Evolutionary conservation across 2,797 vertebrate species (phyloP).

Genomic region (Mycteria americana): DNA sequence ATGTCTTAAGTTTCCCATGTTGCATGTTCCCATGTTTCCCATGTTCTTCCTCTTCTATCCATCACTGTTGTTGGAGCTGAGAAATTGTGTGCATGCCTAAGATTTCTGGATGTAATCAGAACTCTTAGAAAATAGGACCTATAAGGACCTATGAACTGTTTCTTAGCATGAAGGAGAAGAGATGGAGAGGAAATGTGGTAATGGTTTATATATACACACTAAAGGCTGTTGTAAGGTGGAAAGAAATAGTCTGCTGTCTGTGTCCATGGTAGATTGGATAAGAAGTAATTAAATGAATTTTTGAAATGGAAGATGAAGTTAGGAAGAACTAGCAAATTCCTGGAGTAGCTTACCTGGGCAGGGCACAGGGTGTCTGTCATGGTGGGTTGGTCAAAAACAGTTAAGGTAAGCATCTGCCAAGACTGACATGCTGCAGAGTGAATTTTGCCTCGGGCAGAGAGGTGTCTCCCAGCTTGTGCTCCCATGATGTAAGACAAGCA

Average conservation of each 20-base stretch:
- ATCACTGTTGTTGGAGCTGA: not conserved
- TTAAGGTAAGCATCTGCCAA: not conserved
- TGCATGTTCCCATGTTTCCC: not conserved
- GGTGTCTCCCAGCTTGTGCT: not conserved
- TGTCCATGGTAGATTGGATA: not conserved
- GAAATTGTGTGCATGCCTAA: not conserved
- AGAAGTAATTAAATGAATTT: not conserved
- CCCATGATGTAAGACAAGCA: not conserved
- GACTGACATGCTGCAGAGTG: not conserved
- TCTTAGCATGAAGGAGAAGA: not conserved
- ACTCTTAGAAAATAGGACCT: not conserved
- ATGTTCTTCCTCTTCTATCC: not conserved
- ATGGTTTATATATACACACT: not conserved
- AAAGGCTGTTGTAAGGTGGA: not conserved
- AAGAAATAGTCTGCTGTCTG: not conserved
- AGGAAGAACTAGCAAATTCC: not conserved
- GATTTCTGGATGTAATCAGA: not conserved
- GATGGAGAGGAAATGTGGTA: not conserved
- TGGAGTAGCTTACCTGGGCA: not conserved
- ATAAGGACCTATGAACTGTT: not conserved
- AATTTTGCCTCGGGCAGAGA: not conserved
- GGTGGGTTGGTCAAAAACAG: not conserved
- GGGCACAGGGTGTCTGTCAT: not conserved
- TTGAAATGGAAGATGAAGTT: not conserved
- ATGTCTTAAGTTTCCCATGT: accelerated